phyloP scores from a whole-genome alignment of 1,140 invertebrate genomes.

The Leptestheria dahalacensis region DNA sequence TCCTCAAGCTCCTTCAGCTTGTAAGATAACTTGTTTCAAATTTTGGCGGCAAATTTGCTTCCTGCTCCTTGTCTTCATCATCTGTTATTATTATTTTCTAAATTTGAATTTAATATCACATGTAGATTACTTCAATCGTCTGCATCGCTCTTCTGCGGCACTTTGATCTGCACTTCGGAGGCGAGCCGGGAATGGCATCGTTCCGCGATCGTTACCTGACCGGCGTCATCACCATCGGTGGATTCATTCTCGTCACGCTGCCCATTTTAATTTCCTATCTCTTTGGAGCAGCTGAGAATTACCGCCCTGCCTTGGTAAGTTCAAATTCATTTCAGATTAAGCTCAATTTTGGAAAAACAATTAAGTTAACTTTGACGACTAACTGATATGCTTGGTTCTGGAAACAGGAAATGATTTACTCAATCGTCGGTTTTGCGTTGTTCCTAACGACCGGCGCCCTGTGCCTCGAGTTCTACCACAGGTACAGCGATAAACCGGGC shows the following conservation, averaged over 20 bases:
- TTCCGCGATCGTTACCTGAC: conserved; percentile 17
- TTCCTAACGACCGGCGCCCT: conserved; percentile 15
- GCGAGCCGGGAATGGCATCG: conserved; percentile 16
- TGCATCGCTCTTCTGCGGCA: conserved; percentile 16
- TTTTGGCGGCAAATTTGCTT: neutral
- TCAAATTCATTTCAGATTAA: too few relatives aligned
- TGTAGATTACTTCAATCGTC: conserved; percentile 15
- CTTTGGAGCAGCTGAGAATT: conserved; percentile 12
- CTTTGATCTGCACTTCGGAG: conserved; percentile 16
- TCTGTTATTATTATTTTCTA: neutral
- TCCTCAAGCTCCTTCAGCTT: neutral
- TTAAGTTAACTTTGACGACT: too few relatives aligned
- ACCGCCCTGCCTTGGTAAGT: conserved; percentile 15
- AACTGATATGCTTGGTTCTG: neutral
- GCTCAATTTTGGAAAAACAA: too few relatives aligned
- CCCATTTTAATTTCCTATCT: conserved; percentile 16
- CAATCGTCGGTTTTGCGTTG: conserved; percentile 14
- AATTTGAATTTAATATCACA: too few relatives aligned
- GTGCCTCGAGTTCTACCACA: conserved; percentile 12
- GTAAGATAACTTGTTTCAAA: neutral
- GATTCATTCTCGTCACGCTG: conserved; percentile 17
- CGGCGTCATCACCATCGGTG: conserved; percentile 17
- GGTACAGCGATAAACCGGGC: neutral
- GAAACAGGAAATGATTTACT: conserved; percentile 13
- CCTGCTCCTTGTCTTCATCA: too few relatives aligned